phyloP scores from a whole-genome alignment of 2,888 invertebrate genomes.

The Caenorhabditis sp. region DNA sequence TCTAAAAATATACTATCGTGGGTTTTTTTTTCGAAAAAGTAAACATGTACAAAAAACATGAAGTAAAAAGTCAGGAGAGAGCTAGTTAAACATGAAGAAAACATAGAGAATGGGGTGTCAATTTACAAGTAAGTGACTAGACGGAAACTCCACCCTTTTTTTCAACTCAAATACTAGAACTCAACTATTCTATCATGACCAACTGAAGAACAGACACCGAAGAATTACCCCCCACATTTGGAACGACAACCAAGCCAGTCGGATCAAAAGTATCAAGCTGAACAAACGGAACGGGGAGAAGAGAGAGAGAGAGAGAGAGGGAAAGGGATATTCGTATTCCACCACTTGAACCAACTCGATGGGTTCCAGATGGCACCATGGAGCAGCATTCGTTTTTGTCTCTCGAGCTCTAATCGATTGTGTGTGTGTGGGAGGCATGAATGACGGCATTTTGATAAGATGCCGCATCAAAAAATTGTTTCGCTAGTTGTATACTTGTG shows the following conservation, averaged over 20 bases:
- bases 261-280: conserved; percentile 56
- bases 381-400: background rate
- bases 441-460: conserved; percentile 22
- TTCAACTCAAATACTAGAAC: background rate
- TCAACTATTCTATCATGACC: too few relatives aligned
- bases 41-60: background rate
- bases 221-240: background rate
- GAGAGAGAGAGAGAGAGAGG: background rate
- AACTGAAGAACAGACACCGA: background rate
- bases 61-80: conserved; percentile 27
- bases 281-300: conserved; percentile 47
- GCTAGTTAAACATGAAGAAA: conserved; percentile 14
- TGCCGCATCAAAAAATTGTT: background rate
- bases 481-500: conserved; percentile 14
- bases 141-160: conserved; percentile 8
- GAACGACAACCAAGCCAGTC: conserved; percentile 22
- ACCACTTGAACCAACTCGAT: conserved; percentile 37
- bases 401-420: conserved; percentile 10
- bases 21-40: background rate
- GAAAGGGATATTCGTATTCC: background rate
- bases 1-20: background rate
- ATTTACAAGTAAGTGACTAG: conserved; percentile 38
- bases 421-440: conserved; percentile 14
- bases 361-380: conserved; percentile 48
- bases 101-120: conserved; percentile 44